A percentile compares a stretch with the other conserved stretches of the same genome.
Evolutionary conservation across 1,140 invertebrate genomes (phyloP).

Genomic region (Mizuhopecten yessoensis): DNA sequence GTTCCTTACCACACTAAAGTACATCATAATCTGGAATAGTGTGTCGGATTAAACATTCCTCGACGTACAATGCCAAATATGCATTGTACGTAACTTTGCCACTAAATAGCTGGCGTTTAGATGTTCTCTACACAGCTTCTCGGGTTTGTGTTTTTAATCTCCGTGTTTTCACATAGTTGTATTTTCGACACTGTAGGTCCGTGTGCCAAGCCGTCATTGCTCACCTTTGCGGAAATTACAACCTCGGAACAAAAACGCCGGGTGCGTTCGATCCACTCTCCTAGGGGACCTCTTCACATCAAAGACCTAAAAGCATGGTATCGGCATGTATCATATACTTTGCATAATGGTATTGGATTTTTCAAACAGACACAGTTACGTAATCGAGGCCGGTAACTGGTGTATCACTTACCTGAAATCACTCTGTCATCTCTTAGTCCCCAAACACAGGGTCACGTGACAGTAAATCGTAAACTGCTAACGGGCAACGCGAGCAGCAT

Average conservation of each 20-base stretch:
- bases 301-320: neutral
- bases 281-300: neutral
- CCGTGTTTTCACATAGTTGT: neutral
- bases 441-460: neutral
- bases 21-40: neutral
- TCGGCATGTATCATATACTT: neutral
- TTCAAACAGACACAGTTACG: neutral
- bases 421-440: neutral
- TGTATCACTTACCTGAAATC: neutral
- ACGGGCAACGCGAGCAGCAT: neutral
- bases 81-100: no score
- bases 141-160: neutral
- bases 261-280: neutral
- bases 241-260: neutral
- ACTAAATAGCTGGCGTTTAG: neutral
- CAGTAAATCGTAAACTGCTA: neutral
- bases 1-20: neutral
- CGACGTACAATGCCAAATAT: no score
- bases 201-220: neutral
- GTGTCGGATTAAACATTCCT: no score
- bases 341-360: neutral
- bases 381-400: neutral
- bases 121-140: neutral
- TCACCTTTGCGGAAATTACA: neutral
- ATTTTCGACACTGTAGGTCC: constrained; percentile 23